Percentiles rank a stretch among this genome's conserved stretches.
phyloP scores from a whole-genome alignment of 2,797 vertebrate species.

The Paedocypris micromegethes region DNA sequence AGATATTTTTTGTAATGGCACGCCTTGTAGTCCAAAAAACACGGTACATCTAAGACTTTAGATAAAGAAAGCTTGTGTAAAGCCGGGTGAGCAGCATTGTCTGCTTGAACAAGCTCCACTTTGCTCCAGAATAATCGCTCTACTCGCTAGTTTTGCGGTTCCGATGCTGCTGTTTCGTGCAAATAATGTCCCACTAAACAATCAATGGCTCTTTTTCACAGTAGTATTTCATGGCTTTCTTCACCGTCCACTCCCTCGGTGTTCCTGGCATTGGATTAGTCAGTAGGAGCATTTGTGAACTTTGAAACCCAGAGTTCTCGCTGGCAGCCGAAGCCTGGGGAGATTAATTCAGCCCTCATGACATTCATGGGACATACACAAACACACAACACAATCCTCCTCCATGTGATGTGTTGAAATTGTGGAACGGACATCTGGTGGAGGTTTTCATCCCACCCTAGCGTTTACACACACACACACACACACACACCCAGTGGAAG shows the following conservation, averaged over 20 bases:
- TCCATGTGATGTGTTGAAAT: constrained; percentile 14
- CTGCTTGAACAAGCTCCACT: too few relatives aligned
- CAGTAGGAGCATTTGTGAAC: constrained; percentile 2
- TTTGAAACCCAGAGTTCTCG: constrained; percentile 19
- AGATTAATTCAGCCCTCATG: neutral
- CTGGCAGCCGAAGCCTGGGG: constrained; percentile 14
- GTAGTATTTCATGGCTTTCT: constrained; percentile 13
- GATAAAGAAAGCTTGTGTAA: too few relatives aligned
- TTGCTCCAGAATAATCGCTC: too few relatives aligned
- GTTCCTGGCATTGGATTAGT: constrained; percentile 20
- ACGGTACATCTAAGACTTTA: too few relatives aligned
- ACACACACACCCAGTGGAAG: constrained; percentile 19
- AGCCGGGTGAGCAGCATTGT: too few relatives aligned
- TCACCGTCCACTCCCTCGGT: constrained; percentile 11
- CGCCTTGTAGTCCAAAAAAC: too few relatives aligned
- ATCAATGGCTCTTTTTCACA: neutral
- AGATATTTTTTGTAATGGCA: too few relatives aligned
- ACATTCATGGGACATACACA: constrained; percentile 13
- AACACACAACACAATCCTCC: constrained; percentile 21
- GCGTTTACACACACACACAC: constrained; percentile 18
- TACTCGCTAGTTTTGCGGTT: too few relatives aligned
- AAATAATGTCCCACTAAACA: too few relatives aligned
- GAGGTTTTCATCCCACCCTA: constrained; percentile 20
- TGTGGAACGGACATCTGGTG: constrained; percentile 23
- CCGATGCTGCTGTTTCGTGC: too few relatives aligned